Conservation (phyloP, 2,797 vertebrate genomes). For the Oophaga sylvatica region DNA sequence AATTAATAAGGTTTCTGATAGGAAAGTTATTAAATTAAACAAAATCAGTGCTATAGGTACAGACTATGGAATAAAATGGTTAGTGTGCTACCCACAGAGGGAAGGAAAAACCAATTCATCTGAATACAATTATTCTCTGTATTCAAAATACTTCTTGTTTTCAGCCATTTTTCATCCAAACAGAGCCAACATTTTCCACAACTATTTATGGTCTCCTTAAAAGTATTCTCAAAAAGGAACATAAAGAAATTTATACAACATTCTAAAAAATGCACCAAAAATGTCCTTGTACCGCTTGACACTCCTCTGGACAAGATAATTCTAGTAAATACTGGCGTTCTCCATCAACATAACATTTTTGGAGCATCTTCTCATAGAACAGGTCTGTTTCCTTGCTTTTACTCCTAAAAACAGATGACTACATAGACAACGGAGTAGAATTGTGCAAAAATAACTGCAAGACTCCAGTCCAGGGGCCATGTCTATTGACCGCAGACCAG, state of each 20-base stretch:
- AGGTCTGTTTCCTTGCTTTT: neutral
- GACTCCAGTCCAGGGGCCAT: too few relatives aligned
- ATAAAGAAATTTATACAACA: neutral
- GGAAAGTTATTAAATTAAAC: constrained; percentile 24
- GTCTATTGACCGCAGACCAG: too few relatives aligned
- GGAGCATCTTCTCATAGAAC: neutral
- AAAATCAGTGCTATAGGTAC: neutral
- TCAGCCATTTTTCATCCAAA: constrained; percentile 50
- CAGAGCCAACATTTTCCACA: constrained; percentile 42
- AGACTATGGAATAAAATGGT: constrained; percentile 29
- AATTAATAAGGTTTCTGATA: neutral
- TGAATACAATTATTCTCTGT: constrained; percentile 60
- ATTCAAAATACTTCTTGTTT: constrained; percentile 57
- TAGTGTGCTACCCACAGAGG: constrained; percentile 64
- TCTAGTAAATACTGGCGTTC: neutral
- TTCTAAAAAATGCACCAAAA: neutral
- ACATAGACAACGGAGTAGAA: neutral
- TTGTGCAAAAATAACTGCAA: too few relatives aligned
- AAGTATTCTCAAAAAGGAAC: constrained; percentile 13
- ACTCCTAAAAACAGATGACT: neutral
- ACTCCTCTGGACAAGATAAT: neutral
- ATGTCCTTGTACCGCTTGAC: neutral
- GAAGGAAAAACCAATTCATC: constrained; percentile 79
- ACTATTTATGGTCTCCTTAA: constrained; percentile 18
- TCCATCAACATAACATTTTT: neutral